Percentiles rank a stretch among this genome's conserved stretches.
These are phyloP conservation scores for Hypanus sabinus DNA, from an alignment of 2,113 vertebrate genomes.

Conservation along the genomic window DNA sequence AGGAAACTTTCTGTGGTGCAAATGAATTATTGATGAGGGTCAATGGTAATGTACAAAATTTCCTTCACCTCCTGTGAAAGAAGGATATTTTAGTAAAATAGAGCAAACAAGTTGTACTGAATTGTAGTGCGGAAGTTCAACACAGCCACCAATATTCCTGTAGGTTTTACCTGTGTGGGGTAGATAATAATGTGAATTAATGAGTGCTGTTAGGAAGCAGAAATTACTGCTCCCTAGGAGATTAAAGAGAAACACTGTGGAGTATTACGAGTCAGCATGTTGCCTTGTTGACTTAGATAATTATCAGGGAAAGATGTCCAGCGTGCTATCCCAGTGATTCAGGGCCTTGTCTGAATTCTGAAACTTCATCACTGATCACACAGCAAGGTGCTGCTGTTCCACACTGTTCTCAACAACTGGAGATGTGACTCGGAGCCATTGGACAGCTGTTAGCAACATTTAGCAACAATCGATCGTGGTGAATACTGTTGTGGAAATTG, in stretches of 20 bases:
- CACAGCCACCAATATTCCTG: no score
- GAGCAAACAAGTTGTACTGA: no score
- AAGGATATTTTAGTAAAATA: no score
- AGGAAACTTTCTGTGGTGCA: no score
- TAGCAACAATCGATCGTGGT: background rate
- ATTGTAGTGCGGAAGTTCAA: no score
- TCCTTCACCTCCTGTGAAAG: no score
- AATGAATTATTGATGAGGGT: no score
- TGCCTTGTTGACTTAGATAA: constrained; percentile 2
- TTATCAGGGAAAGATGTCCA: background rate
- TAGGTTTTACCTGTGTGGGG: no score
- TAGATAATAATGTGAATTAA: background rate
- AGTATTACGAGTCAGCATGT: background rate
- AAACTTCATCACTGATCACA: constrained; percentile 15
- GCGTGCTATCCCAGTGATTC: background rate
- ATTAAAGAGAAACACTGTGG: background rate
- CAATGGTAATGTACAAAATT: no score
- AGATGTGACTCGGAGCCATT: background rate
- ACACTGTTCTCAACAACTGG: constrained; percentile 3
- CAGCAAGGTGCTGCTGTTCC: constrained; percentile 30
- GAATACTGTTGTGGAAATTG: background rate
- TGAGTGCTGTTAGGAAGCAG: background rate
- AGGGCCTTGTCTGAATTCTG: constrained; percentile 10
- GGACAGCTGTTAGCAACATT: constrained; percentile 16
- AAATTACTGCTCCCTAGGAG: background rate